Percentiles rank a stretch among this genome's conserved stretches.
phyloP scores from a whole-genome alignment of 2,888 invertebrate species.

The Gandaritis pyraliata region DNA sequence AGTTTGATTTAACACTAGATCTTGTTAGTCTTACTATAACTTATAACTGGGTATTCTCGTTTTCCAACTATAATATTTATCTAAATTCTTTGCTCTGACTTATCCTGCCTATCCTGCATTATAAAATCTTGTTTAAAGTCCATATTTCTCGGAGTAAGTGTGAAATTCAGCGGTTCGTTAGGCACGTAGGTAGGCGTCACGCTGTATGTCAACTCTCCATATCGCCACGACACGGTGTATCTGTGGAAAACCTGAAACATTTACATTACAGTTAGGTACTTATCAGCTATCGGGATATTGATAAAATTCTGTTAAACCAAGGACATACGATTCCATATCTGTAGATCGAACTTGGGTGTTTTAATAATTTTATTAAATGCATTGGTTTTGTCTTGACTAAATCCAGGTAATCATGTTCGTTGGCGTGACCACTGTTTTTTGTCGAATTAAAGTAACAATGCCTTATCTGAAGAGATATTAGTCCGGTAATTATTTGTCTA shows the following conservation, averaged over 20 bases:
- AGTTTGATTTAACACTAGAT: neutral
- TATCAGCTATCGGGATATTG: constrained; percentile 28
- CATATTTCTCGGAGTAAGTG: constrained; percentile 72
- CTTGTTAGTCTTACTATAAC: neutral
- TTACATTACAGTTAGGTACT: constrained; percentile 24
- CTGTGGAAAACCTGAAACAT: constrained; percentile 87
- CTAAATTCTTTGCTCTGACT: constrained; percentile 10
- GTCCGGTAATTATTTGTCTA: no score
- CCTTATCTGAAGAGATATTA: no score
- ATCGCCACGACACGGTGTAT: constrained; percentile 88
- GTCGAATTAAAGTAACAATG: neutral
- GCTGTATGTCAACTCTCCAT: constrained; percentile 87
- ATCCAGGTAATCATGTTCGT: constrained; percentile 11
- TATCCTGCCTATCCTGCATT: neutral
- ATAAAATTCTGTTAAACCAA: constrained; percentile 26
- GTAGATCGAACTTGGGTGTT: constrained; percentile 5
- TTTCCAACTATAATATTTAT: neutral
- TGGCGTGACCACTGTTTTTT: neutral
- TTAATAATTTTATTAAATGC: neutral
- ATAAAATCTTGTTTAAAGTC: constrained; percentile 4
- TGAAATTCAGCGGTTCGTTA: constrained; percentile 88
- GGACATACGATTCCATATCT: constrained; percentile 11
- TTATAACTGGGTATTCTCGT: neutral
- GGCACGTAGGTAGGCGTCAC: constrained; percentile 90
- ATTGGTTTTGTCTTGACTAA: constrained; percentile 14